Evolutionary conservation across 2,797 vertebrate genomes (phyloP).

Genomic region (Podarcis lilfordi): DNA sequence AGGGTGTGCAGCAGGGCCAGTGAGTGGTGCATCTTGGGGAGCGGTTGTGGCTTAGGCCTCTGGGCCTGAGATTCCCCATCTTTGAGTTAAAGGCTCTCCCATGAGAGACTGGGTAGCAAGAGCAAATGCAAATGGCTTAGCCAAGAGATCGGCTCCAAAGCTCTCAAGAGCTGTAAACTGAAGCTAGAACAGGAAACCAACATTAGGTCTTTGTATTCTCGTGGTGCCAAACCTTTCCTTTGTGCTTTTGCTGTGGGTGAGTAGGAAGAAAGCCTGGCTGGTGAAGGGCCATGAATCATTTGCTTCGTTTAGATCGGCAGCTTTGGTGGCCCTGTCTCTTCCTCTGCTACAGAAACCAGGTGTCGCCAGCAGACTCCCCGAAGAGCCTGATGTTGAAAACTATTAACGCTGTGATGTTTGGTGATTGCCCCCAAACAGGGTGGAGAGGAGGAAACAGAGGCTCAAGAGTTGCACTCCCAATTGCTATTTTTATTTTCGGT

Average conservation of each 20-base stretch:
- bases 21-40: too few relatives aligned
- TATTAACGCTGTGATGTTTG: neutral
- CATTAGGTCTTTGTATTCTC: neutral
- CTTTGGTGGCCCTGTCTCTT: constrained; percentile 9
- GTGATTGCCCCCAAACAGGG: too few relatives aligned
- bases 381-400: constrained; percentile 24
- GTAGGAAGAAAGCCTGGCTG: neutral
- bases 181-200: constrained; percentile 24
- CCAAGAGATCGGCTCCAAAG: constrained; percentile 21
- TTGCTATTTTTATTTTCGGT: too few relatives aligned
- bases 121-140: neutral
- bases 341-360: constrained; percentile 45
- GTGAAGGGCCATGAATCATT: neutral
- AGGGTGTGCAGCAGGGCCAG: too few relatives aligned
- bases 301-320: fast-evolving
- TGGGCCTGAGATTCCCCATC: too few relatives aligned
- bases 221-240: neutral
- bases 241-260: constrained; percentile 1
- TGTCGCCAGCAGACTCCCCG: constrained; percentile 17
- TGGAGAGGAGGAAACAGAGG: neutral
- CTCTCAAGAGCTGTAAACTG: fast-evolving
- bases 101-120: too few relatives aligned
- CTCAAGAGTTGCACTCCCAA: neutral
- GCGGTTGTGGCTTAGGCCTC: too few relatives aligned
- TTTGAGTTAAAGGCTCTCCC: too few relatives aligned